Conservation (phyloP, 2,113 vertebrate species). For the Casuarius casuarius region DNA sequence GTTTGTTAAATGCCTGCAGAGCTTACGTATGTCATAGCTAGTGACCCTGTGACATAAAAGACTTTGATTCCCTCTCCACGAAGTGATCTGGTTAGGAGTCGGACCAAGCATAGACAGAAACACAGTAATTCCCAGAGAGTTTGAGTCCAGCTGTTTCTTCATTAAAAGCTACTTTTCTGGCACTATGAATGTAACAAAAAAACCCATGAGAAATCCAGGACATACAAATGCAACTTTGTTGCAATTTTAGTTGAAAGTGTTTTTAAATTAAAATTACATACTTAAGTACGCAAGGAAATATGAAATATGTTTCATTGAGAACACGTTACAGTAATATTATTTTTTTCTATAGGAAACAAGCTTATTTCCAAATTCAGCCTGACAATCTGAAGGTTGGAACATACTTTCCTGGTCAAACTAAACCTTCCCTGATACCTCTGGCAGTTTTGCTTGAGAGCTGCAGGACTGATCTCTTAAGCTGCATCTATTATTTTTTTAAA, state of each 20-base stretch:
- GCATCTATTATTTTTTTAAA: background rate
- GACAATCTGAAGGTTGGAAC: background rate
- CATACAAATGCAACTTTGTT: background rate
- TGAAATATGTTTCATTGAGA: background rate
- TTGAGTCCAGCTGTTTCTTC: conserved; percentile 41
- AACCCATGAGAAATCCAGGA: background rate
- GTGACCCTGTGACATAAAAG: conserved; percentile 38
- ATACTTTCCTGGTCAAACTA: background rate
- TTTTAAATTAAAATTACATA: background rate
- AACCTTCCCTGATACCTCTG: background rate
- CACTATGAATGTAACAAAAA: background rate
- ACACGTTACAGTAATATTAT: background rate
- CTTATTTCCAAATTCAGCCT: background rate
- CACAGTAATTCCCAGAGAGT: conserved; percentile 17
- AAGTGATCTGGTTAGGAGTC: background rate
- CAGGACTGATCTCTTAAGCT: background rate
- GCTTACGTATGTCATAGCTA: conserved; percentile 13
- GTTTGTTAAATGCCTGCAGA: conserved; percentile 21
- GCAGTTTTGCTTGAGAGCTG: background rate
- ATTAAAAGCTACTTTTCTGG: conserved; percentile 50
- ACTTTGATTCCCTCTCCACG: conserved; percentile 24
- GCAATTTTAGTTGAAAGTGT: background rate
- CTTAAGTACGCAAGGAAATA: too few species aligned
- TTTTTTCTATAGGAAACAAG: background rate
- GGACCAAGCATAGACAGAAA: background rate